Evolutionary conservation across 2,888 invertebrate genomes (phyloP).

Genomic region (Noctuana brunneofusca): DNA sequence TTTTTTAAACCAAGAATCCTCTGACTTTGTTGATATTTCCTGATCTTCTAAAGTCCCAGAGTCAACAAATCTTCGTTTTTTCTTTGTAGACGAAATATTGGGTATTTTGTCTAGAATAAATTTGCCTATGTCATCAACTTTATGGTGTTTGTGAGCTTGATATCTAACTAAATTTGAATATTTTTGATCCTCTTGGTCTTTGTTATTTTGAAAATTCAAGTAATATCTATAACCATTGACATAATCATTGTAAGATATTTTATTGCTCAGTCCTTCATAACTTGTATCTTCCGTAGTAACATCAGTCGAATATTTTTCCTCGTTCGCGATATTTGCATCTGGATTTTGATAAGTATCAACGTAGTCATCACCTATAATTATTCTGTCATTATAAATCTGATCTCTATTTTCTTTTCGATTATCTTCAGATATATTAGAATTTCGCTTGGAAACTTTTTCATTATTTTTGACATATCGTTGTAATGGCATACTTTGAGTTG

Average conservation of each 20-base stretch:
- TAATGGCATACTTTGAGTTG: conserved; percentile 40
- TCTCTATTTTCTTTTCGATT: conserved; percentile 42
- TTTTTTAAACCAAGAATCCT: conserved; percentile 69
- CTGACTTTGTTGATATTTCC: conserved; percentile 64
- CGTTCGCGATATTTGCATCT: background rate
- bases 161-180: conserved; percentile 66
- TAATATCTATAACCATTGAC: conserved; percentile 71
- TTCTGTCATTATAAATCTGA: conserved; percentile 44
- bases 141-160: conserved; percentile 72
- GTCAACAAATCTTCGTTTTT: conserved; percentile 54
- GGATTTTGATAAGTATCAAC: conserved; percentile 18
- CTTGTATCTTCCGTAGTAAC: conserved; percentile 44
- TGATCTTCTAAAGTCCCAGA: conserved; percentile 57
- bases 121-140: conserved; percentile 73
- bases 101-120: conserved; percentile 68
- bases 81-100: conserved; percentile 44
- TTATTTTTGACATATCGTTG: conserved; percentile 34
- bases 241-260: conserved; percentile 64
- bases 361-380: conserved; percentile 43
- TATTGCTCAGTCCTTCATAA: conserved; percentile 54
- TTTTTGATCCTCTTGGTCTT: conserved; percentile 54
- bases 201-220: conserved; percentile 57
- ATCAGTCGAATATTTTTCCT: conserved; percentile 23
- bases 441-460: conserved; percentile 44
- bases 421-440: conserved; percentile 45